Evolutionary conservation across 1,140 invertebrate species (phyloP), one percentile per base, ranked within the genome.

Genomic region (Bombus impatiens): DNA sequence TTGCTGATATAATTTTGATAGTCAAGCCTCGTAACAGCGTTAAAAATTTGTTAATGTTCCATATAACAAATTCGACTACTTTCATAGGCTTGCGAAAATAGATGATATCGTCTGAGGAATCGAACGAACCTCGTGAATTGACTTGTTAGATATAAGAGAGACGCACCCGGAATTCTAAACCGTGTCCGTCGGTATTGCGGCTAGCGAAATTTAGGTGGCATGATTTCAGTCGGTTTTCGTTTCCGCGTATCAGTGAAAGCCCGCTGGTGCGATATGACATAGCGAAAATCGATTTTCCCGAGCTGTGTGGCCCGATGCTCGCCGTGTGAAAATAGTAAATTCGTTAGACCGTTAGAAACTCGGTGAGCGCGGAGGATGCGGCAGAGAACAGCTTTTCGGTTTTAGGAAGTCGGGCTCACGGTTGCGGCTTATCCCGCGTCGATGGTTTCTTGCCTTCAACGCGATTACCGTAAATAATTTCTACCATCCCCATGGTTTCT

Each of bases 401-500:
- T 71, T 70, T 32, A 67, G 65, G 25, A 47, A 53, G 78, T 47
- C n/a, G 25, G n/a, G 22, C 42, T 32, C 42, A 25, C 18, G 57
- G 35, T 80, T 81, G 71, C 40, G 70, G 70, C 74, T 82, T 35
- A 42, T 25, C 22, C n/a, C 72, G 40, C 53, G 70, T 15, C 80
- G n/a, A 62, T 44, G 80, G 40, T 75, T 75, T 35, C 47, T 82
- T 75, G 40, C 53, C 53, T 47, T 62, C 53, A 53, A 62, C 70
- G 40, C 81, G 59, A 67, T 76, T 76, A 75, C 57, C 71, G 70
- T 65, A 76, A 76, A 67, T 74, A 76, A 82, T 82, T 67, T 37
- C 72, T 42, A 42, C 47, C 40, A 57, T 47, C 32, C 44, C 57
- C 12, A 2, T 25, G 25, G 18, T n/a, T 62, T 47, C n/a, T 47